Conservation (phyloP, 2,797 vertebrate species). For the Rhabdomys pumilio region DNA sequence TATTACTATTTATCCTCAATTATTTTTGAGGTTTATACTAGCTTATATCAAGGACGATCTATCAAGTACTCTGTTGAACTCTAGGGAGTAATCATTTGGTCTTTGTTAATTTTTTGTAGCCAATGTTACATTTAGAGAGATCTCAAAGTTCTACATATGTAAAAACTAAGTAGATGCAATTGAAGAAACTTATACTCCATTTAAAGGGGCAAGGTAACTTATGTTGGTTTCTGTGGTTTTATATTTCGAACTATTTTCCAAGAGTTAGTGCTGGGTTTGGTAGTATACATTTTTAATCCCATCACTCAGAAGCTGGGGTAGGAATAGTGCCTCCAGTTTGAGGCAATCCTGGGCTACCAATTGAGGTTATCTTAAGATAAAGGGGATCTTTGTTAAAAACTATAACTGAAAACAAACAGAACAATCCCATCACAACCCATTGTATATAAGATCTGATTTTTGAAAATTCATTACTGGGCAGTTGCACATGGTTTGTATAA, state of each 20-base stretch:
- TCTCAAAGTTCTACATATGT: not conserved
- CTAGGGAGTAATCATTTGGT: not conserved
- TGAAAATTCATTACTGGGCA: constrained; percentile 13
- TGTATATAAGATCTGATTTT: not conserved
- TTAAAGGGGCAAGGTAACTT: not conserved
- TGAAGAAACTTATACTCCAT: too few relatives aligned
- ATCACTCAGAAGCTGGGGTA: not conserved
- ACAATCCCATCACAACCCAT: not conserved
- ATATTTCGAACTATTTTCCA: constrained; percentile 46
- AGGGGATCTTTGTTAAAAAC: not conserved
- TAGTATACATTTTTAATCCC: not conserved
- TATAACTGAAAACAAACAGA: not conserved
- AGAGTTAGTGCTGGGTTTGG: not conserved
- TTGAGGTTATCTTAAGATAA: not conserved
- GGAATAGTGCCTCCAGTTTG: not conserved
- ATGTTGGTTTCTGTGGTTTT: not conserved
- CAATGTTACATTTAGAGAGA: constrained; percentile 8
- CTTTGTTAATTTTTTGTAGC: constrained; percentile 33
- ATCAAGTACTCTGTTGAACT: not conserved
- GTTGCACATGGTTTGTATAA: not conserved
- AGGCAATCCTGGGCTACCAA: not conserved
- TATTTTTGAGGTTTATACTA: constrained; percentile 50
- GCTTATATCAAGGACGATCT: constrained; percentile 32
- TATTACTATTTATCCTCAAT: constrained; percentile 50
- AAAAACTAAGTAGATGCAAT: not conserved